phyloP scores from a whole-genome alignment of 2,888 invertebrate species.

The Alentia gelatinosa region DNA sequence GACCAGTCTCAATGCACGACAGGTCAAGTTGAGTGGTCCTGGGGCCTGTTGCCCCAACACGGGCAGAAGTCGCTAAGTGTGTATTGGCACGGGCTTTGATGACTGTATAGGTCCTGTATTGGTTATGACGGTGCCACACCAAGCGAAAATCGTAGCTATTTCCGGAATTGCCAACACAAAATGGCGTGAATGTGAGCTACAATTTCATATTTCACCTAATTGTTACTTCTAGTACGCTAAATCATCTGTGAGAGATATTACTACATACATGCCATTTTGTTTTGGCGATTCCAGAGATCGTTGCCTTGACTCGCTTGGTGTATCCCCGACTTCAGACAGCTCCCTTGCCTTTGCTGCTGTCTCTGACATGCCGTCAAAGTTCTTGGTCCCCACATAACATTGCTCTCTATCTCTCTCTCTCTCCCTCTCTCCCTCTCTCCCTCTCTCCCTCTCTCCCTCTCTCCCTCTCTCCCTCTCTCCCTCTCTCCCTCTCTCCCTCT shows the following conservation, averaged over 20 bases:
- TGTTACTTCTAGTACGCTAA: neutral
- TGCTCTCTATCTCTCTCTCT: neutral
- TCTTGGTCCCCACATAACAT: neutral
- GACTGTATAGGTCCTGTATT: too few species aligned
- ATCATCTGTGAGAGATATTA: neutral
- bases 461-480: neutral
- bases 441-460: neutral
- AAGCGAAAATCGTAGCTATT: too few species aligned
- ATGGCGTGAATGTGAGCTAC: too few species aligned
- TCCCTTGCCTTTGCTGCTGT: too few species aligned
- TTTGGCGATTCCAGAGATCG: neutral
- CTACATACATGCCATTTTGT: neutral
- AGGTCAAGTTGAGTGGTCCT: too few species aligned
- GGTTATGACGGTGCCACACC: too few species aligned
- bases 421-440: neutral
- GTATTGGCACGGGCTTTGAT: too few species aligned
- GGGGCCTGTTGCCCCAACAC: too few species aligned
- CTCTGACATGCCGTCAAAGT: neutral
- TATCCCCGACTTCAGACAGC: neutral
- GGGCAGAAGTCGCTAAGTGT: too few species aligned
- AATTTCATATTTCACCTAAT: too few species aligned
- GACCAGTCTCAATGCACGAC: too few species aligned
- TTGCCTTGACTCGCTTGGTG: neutral
- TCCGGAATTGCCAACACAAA: too few species aligned
- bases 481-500: neutral